These are phyloP conservation scores for Scolopax bukidnonensis DNA, from an alignment of 2,797 vertebrate genomes.

Conservation along the genomic window DNA sequence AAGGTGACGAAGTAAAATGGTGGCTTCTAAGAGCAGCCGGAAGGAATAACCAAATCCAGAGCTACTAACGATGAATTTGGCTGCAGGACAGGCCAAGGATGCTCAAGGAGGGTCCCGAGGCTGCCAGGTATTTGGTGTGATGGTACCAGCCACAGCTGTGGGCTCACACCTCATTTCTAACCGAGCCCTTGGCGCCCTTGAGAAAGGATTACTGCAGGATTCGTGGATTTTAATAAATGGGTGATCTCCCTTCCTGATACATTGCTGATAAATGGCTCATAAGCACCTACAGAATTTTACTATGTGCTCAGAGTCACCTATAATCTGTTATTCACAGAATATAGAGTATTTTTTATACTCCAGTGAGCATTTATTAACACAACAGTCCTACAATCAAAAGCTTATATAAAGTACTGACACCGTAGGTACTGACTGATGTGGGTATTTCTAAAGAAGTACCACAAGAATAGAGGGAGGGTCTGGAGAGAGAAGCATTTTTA, in stretches of 20 bases:
- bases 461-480: background rate
- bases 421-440: background rate
- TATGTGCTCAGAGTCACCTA: background rate
- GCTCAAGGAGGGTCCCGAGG: background rate
- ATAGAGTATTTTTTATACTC: background rate
- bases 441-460: background rate
- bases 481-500: background rate
- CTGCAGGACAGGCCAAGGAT: background rate
- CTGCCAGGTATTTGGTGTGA: background rate
- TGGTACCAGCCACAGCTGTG: background rate
- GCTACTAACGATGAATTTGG: background rate
- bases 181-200: background rate
- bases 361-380: background rate
- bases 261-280: background rate
- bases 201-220: background rate
- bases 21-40: background rate
- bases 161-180: background rate
- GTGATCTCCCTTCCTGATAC: background rate
- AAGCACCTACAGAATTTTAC: background rate
- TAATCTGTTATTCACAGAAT: background rate
- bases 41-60: background rate
- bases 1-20: background rate
- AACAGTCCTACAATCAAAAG: background rate
- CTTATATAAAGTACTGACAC: background rate
- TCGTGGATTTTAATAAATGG: background rate